A percentile compares a stretch with the other conserved stretches of the same genome.
phyloP scores from a whole-genome alignment of 2,888 invertebrate species.

The Aphidoletes aphidimyza region DNA sequence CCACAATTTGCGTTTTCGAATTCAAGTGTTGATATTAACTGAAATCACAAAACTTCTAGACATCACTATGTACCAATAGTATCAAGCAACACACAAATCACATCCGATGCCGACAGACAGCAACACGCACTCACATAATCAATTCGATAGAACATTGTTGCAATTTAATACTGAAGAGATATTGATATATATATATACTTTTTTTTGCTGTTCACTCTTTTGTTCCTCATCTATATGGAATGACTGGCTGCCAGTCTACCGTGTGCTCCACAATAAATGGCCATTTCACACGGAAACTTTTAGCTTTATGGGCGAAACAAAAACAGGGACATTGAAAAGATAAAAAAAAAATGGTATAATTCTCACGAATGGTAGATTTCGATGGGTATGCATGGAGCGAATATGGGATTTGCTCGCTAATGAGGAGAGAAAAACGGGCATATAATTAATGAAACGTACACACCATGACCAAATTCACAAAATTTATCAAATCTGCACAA shows the following conservation, averaged over 20 bases:
- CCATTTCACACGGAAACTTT: constrained; percentile 42
- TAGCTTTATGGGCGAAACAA: background rate
- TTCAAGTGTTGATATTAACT: background rate
- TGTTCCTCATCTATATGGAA: background rate
- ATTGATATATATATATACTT: background rate
- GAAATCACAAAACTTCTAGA: background rate
- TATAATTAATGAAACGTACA: background rate
- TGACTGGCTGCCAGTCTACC: constrained; percentile 15
- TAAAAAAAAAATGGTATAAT: constrained; percentile 3
- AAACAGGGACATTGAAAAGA: background rate
- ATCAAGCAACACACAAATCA: background rate
- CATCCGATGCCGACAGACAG: constrained; percentile 10
- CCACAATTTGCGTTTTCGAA: too few species aligned
- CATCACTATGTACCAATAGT: background rate
- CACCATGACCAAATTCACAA: constrained; percentile 2
- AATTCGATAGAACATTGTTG: background rate
- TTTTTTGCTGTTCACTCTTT: background rate
- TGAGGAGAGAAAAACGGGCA: background rate
- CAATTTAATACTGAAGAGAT: constrained; percentile 51
- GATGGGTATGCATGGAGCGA: background rate
- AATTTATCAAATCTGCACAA: background rate
- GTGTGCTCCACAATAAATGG: background rate
- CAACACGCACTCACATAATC: background rate
- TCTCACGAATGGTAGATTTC: constrained; percentile 40
- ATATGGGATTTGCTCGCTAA: background rate